Evolutionary conservation across 2,888 invertebrate genomes (phyloP), one percentile per base, ranked within the genome.

Genomic region (Anthophora plumipes): DNA sequence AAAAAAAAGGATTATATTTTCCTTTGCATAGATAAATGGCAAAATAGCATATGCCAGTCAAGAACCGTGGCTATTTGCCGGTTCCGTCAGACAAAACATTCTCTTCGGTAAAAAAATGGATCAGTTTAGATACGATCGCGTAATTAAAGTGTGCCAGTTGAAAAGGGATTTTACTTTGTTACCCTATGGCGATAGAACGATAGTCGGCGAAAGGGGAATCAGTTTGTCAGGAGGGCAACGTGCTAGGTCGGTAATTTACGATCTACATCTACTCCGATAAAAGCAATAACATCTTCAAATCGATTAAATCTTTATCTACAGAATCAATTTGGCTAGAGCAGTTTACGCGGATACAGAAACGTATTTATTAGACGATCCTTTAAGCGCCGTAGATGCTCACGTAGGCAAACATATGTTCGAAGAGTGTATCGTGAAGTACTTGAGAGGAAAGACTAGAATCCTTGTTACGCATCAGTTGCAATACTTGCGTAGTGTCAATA

Each of bases 361-460:
- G 84, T 98, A 98, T 91, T 93, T 98, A 20, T 94, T 98, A 70
- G 98, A 98, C 92, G 98, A 98, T 94, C 98, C 98, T 0, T 94
- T 98, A 50, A 97, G 98, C 80, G 98, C 98, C 0, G 98, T 98
- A n/a, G 98, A 98, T 94, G 96, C 98, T 0, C 97, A 97, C 92
- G 98, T 98, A 0, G 97, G 98, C 0, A 96, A 97, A 6, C 97
- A 98, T 93, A 94, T 98, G 86, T 98, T 98, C 93, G 97, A 98
- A 91, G 95, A 96, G 89, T 98, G 97, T 90, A 95, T 97, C 69
- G 94, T 95, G 8, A 94, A 94, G 46, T 94, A 94, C 84, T 92
- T 96, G 39, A 93, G 93, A 55, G 92, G 94, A 41, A 94, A 94
- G 87, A 94, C 95, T 0, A 92, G 94, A 59, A 93, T 96, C 71